Conservation (phyloP, 2,797 vertebrate genomes). For the Psittacula derbiana region DNA sequence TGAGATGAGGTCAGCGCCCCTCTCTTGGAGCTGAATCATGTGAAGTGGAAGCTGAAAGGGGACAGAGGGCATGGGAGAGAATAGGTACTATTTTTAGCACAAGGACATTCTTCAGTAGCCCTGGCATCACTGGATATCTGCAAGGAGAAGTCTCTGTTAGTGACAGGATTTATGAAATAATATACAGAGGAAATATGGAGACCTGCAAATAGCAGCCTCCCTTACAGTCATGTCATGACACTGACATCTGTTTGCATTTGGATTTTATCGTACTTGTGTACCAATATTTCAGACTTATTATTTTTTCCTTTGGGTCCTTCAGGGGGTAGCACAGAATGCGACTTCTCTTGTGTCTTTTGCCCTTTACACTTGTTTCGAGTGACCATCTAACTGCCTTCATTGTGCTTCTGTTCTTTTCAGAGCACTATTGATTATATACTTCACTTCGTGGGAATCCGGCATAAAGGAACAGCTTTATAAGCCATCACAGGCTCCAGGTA, state of each 20-base stretch:
- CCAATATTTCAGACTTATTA: neutral
- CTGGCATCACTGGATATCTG: neutral
- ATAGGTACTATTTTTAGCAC: constrained; percentile 47
- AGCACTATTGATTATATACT: neutral
- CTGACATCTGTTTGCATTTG: neutral
- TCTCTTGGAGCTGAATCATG: constrained; percentile 18
- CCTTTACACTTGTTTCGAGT: neutral
- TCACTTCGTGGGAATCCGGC: neutral
- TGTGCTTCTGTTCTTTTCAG: neutral
- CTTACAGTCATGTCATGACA: neutral
- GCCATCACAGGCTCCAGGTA: neutral
- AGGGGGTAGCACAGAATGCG: neutral
- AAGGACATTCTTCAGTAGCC: neutral
- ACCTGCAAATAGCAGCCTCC: neutral
- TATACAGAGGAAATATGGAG: neutral
- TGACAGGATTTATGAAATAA: neutral
- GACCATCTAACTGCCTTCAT: neutral
- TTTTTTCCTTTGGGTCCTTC: neutral
- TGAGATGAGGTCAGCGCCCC: neutral
- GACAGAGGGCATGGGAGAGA: constrained; percentile 37
- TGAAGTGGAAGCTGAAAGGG: constrained; percentile 44
- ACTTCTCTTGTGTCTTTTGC: neutral
- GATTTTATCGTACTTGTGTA: neutral
- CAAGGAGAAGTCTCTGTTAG: neutral
- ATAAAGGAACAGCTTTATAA: neutral